Conservation (phyloP, 2,113 vertebrate genomes). For the Chunga burmeisteri region DNA sequence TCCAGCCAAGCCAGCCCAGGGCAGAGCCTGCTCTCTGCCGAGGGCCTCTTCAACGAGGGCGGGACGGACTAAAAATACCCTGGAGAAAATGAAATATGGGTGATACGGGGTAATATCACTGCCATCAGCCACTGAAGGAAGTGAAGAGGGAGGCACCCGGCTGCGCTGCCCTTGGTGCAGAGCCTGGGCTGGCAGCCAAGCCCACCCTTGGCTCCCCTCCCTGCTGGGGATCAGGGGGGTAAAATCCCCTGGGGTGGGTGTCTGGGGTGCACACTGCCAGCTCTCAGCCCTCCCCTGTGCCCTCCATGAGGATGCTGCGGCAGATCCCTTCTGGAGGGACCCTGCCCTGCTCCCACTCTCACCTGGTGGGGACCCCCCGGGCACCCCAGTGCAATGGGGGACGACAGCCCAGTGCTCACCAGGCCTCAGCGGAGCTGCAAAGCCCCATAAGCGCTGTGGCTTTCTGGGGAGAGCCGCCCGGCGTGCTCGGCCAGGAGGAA, state of each 20-base stretch:
- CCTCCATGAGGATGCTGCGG: neutral
- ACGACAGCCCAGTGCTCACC: neutral
- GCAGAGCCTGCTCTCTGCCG: neutral
- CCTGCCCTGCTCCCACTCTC: neutral
- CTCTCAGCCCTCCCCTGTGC: neutral
- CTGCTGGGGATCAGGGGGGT: neutral
- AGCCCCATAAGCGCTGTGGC: neutral
- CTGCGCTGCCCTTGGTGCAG: neutral
- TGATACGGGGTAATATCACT: neutral
- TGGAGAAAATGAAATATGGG: slow-evolving; percentile 43
- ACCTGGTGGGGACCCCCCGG: fast-evolving
- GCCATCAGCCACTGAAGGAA: neutral
- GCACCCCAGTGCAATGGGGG: neutral
- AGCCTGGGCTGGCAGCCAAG: neutral
- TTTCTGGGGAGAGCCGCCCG: neutral
- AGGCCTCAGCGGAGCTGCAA: neutral
- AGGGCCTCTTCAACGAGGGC: slow-evolving; percentile 28
- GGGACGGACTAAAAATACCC: slow-evolving; percentile 65
- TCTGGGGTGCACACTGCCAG: neutral
- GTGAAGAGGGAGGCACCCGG: slow-evolving; percentile 3
- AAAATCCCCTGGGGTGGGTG: neutral
- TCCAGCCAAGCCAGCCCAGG: neutral
- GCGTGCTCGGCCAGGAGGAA: neutral
- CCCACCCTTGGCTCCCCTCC: neutral
- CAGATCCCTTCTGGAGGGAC: too few relatives aligned